Evolutionary conservation across 1,140 invertebrate species (phyloP), one percentile per base, ranked within the genome.

Genomic region (Onthophagus taurus): DNA sequence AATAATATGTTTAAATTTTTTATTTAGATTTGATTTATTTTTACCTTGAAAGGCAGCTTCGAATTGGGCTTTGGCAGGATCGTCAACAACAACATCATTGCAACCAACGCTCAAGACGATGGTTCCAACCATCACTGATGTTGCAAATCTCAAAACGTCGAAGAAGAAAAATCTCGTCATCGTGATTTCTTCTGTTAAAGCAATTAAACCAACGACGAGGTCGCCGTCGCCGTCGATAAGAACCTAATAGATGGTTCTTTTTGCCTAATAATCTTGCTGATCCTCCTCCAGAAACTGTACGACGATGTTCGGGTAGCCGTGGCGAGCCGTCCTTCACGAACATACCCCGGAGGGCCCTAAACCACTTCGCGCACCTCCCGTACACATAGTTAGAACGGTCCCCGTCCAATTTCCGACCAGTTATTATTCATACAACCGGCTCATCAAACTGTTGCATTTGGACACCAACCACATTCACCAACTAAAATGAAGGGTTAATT

Each of bases 361-460:
- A 37, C 17, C 35, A 37, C 35, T 37, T 37, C 19, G 13, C 35
- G 23, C 35, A 37, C 23, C n/a, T n/a, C n/a, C n/a, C n/a, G n/a
- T 37, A 37, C 35, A 37, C 35, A 37, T 37, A 17, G 23, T 37
- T 20, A 13, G 31, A 34, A n/a, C n/a, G n/a, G n/a, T n/a, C 18
- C 19, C 35, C 19, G 17, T 8, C 31, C 14, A 37, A 37, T 37
- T 37, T 20, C 35, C 31, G 16, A 4, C 17, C 14, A 13, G 31
- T 18, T 19, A 37, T 37, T 37, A 37, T 37, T 37, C 35, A 37
- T 37, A 20, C 3, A 14, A n/a, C n/a, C n/a, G n/a, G 23, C 35
- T 37, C 35, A 37, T 37, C 35, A 37, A 37, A n/a, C 35, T 37
- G 35, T 37, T 37, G 35, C 35, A 37, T 37, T 17, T n/a, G n/a